phyloP scores from a whole-genome alignment of 2,113 vertebrate genomes.

The Caranx ignobilis region DNA sequence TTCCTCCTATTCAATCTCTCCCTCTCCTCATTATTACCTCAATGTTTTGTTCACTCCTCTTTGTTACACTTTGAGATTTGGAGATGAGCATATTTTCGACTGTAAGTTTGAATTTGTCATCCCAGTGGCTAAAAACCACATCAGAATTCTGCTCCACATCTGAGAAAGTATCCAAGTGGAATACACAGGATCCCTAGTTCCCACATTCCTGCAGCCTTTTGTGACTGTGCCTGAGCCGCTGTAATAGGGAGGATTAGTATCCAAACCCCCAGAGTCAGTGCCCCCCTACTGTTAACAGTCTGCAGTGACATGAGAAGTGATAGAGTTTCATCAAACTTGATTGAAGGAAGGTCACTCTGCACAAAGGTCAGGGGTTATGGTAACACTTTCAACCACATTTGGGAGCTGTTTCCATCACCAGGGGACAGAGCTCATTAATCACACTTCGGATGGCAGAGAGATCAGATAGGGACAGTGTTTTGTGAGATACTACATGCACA shows the following conservation, averaged over 20 bases:
- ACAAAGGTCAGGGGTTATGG: conserved; percentile 24
- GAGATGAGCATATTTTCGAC: background rate
- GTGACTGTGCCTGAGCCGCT: conserved; percentile 27
- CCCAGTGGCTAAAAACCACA: conserved; percentile 8
- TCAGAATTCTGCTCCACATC: conserved; percentile 27
- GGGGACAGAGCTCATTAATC: conserved; percentile 41
- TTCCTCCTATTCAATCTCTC: background rate
- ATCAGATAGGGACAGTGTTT: background rate
- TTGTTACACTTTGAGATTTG: background rate
- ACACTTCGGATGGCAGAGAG: conserved; percentile 14
- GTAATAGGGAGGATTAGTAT: conserved; percentile 52
- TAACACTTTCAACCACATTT: conserved; percentile 16
- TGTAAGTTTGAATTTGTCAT: conserved; percentile 8
- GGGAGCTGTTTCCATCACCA: background rate
- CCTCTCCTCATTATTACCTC: background rate
- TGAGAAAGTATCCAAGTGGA: background rate
- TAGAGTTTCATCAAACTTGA: conserved; percentile 35
- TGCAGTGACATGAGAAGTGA: conserved; percentile 46
- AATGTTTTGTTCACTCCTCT: conserved; percentile 10
- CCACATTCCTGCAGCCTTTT: conserved; percentile 13
- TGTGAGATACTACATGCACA: background rate
- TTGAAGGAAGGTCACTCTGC: background rate
- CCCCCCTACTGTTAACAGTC: conserved; percentile 1
- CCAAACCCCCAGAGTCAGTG: conserved; percentile 23
- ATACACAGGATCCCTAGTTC: conserved; percentile 20